Percentiles rank a stretch among this genome's conserved stretches.
These are phyloP conservation scores for Apis cerana DNA, from an alignment of 1,140 invertebrate genomes.

Conservation along the genomic window DNA sequence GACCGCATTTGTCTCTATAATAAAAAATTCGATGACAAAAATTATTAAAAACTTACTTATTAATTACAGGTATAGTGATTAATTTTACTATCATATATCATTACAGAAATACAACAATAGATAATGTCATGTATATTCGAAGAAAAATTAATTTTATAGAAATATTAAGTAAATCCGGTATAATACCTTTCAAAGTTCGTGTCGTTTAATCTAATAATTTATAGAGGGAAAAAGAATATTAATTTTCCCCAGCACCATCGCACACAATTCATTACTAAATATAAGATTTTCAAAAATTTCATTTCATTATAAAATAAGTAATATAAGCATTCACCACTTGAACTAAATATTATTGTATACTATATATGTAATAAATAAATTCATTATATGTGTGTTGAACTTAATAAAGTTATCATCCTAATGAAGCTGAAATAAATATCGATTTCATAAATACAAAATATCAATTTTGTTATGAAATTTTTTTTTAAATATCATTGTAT, in stretches of 20 bases:
- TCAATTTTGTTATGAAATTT: background rate
- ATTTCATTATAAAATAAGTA: background rate
- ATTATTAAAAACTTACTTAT: conserved; percentile 10
- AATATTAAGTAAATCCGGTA: conserved; percentile 37
- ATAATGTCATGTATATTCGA: conserved; percentile 13
- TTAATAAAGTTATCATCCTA: background rate
- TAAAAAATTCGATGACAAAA: conserved; percentile 25
- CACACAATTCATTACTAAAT: background rate
- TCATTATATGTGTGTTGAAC: background rate
- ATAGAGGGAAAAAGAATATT: background rate
- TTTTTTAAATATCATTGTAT: too few relatives aligned
- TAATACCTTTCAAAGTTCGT: conserved; percentile 2
- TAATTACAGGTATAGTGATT: conserved; percentile 43
- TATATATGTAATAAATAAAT: background rate
- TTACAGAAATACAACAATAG: conserved; percentile 29
- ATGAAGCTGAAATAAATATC: conserved; percentile 16
- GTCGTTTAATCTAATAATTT: conserved; percentile 4
- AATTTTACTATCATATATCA: conserved; percentile 21
- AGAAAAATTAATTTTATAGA: conserved; percentile 7
- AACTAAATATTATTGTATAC: background rate
- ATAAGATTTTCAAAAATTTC: background rate
- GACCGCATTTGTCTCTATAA: background rate
- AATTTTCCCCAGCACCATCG: conserved; percentile 31
- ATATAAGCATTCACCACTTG: background rate
- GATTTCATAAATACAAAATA: background rate